Evolutionary conservation across 2,113 vertebrate species (phyloP), one percentile per base, ranked within the genome.

Genomic region (Phrynosoma platyrhinos): DNA sequence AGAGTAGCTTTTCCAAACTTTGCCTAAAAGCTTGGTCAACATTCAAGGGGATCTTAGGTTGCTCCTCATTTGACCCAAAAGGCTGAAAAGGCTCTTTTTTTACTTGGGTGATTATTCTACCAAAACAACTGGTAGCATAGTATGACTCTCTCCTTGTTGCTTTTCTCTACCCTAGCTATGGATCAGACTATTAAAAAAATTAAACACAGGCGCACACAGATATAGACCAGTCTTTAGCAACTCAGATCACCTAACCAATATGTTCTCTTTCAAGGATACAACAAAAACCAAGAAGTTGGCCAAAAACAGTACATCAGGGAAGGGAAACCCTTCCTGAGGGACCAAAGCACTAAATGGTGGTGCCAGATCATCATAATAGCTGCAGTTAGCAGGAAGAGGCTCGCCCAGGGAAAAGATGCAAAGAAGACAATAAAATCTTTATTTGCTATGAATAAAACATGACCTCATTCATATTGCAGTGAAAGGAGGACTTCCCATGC

Each of bases 371-470:
- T 36, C 52, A 20, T 30, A 69, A 79, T 76, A 75, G 27, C n/a
- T 0, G 0, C 20, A 0, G 23, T 75, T 88, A 2, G 0, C 75
- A 83, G 75, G 82, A 90, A 40, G 27, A 68, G 52, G 5, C 62
- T 83, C 13, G 58, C 21, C 32, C 5, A 20, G 84, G 25, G 32
- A 68, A 68, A 30, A 77, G 68, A 1, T 71, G 55, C 27, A 64
- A 47, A 9, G 36, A 81, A 30, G 77, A 91, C 78, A 86, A 90
- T 87, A 55, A 79, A 74, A 83, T 85, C 87, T 84, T 16, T 92
- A 77, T 47, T 92, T 93, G 84, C 1, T 3, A 76, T 91, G 69
- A 90, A 80, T 89, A 92, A 93, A 92, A 88, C 87, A 88, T 20
- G 30, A 36, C 18, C 52, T 64, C 20, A 58, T 83, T 90, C 2